phyloP scores from a whole-genome alignment of 2,113 vertebrate species.

The Lethenteron reissneri region DNA sequence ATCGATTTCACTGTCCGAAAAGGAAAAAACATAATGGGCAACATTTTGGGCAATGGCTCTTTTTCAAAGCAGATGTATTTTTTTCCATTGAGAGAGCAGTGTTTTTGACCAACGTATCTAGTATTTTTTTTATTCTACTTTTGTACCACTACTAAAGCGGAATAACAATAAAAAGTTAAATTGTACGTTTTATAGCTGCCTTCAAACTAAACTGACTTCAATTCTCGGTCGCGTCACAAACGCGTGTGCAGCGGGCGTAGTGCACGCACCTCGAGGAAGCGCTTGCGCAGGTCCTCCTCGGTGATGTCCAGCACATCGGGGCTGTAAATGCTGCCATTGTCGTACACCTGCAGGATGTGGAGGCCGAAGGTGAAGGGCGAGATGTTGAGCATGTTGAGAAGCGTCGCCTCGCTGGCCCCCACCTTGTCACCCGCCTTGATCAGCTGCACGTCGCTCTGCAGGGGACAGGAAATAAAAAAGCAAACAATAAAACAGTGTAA shows the following conservation, averaged over 20 bases:
- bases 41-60: no score
- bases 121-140: no score
- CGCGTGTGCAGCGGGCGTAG: accelerated
- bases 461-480: neutral
- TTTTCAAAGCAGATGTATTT: no score
- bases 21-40: no score
- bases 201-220: no score
- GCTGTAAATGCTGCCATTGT: conserved; percentile 90
- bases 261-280: conserved; percentile 58
- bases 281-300: conserved; percentile 54
- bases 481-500: neutral
- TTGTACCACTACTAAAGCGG: no score
- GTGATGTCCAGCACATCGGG: conserved; percentile 97
- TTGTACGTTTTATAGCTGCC: no score
- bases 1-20: no score
- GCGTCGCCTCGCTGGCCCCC: conserved; percentile 83
- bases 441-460: conserved; percentile 65
- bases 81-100: no score
- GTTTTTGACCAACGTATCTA: no score
- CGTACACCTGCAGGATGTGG: conserved; percentile 89
- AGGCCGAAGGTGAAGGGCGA: conserved; percentile 88
- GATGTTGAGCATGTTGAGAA: conserved; percentile 98
- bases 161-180: no score
- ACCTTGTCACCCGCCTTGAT: conserved; percentile 87
- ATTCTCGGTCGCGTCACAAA: no score